Percentiles rank a stretch among this genome's conserved stretches.
Evolutionary conservation across 2,113 vertebrate genomes (phyloP).

Genomic region (Chunga burmeisteri): DNA sequence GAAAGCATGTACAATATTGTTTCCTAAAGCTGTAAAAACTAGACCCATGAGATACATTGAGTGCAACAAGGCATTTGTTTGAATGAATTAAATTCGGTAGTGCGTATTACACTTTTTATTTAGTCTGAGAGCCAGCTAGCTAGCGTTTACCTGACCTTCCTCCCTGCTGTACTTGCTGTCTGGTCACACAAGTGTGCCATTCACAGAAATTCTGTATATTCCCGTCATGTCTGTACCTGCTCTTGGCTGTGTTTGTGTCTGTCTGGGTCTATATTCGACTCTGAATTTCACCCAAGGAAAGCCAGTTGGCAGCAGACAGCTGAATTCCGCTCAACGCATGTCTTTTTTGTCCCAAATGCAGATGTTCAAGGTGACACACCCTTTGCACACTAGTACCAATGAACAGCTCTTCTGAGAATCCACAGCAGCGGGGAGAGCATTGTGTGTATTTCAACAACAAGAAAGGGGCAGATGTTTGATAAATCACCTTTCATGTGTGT

Average conservation of each 20-base stretch:
- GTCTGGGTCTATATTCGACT: not conserved
- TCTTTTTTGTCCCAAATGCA: not conserved
- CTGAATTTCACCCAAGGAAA: not conserved
- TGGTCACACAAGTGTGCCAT: not conserved
- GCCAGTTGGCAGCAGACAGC: not conserved
- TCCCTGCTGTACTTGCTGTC: not conserved
- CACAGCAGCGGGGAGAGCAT: not conserved
- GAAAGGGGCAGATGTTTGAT: not conserved
- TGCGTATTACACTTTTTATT: not conserved
- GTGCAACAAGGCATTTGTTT: not conserved
- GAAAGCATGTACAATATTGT: conserved; percentile 31
- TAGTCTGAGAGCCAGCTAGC: not conserved
- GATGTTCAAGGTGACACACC: not conserved
- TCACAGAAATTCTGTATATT: not conserved
- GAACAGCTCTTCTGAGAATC: not conserved
- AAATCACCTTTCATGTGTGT: not conserved
- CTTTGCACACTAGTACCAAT: not conserved
- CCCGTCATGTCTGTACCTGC: not conserved
- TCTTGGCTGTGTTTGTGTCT: not conserved
- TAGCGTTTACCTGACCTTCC: not conserved
- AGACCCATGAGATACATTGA: not conserved
- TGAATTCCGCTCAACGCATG: not conserved
- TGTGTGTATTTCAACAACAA: not conserved
- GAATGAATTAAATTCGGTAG: not conserved
- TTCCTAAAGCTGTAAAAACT: conserved; percentile 52